phyloP scores from a whole-genome alignment of 2,888 invertebrate genomes.

The Pachliopta kotzebuea region DNA sequence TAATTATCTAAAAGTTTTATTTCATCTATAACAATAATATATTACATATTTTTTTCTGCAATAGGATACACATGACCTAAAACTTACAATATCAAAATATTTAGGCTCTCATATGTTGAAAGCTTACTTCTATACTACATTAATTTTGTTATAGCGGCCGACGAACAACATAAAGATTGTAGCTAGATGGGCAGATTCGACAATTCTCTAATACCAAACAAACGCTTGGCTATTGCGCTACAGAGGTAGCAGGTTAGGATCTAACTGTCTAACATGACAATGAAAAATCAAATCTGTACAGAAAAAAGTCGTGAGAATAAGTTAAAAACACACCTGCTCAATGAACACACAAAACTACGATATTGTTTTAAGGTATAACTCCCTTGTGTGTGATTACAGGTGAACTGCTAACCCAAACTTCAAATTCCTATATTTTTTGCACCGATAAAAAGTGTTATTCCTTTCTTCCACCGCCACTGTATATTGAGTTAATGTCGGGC shows the following conservation, averaged over 20 bases:
- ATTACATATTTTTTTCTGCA: too few relatives aligned
- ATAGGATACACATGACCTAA: too few relatives aligned
- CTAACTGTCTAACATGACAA: constrained; percentile 38
- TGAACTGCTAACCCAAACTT: constrained; percentile 65
- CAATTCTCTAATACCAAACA: too few relatives aligned
- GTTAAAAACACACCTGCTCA: constrained; percentile 73
- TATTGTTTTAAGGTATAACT: constrained; percentile 75
- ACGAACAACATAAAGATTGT: too few relatives aligned
- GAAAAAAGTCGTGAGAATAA: constrained; percentile 47
- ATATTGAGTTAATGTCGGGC: constrained; percentile 77
- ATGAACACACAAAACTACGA: constrained; percentile 68
- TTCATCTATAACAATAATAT: too few relatives aligned
- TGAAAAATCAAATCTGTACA: constrained; percentile 62
- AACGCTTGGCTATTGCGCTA: too few relatives aligned
- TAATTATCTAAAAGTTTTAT: too few relatives aligned
- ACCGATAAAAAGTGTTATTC: constrained; percentile 76
- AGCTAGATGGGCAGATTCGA: too few relatives aligned
- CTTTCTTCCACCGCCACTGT: constrained; percentile 70
- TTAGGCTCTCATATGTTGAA: too few relatives aligned
- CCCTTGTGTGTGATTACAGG: constrained; percentile 68
- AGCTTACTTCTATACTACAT: too few relatives aligned
- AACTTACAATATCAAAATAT: too few relatives aligned
- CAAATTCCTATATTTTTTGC: constrained; percentile 79
- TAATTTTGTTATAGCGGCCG: too few relatives aligned
- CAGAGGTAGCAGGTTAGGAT: constrained; percentile 33